Base-by-base conservation (phyloP, 53 echinoderm and acorn worm species). In the Paelopatides confundens region DNA sequence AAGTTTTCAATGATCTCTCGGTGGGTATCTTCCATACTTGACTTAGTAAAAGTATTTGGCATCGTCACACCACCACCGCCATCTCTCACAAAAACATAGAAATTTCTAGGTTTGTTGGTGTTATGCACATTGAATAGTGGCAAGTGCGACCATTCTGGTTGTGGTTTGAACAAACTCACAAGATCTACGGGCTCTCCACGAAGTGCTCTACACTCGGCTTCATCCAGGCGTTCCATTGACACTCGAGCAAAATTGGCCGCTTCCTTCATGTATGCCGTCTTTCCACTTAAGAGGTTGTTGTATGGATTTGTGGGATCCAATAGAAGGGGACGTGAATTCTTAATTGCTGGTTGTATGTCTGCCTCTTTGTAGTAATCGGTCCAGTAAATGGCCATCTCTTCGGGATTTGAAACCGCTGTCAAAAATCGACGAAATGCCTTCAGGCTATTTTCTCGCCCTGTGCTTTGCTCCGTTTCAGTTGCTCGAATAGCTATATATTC, bases 291-390 rank as follows among this genome's bases (percentile, higher is more conserved):
- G n/a, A 83, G 84, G 12, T 83, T 83, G 40, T 83, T 83, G 84
- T 62, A 83, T 1, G 84, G 84, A 30, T 83, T 83, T 23, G 84
- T 83, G 0, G 84, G 84, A 40, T 83, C 84, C 34, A 83, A 35
- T 2, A 83, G 62, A 26, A 83, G 47, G 8, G 84, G 84, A 4
- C 84, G 84, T 38, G 37, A 13, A 0, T 17, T 35, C 11, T 17
- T 83, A 12, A 83, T 83, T 35, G 3, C 5, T 17, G 35, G 27
- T 2, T 63, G 11, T 3, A 83, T 43, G 1, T 83, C 65, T 1
- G 4, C 2, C 13, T 29, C 28, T 24, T 27, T 0, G 63, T 82
- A 82, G 84, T 37, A 2, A 3, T 83, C 64, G 39, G 37, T 64
- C 84, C 84, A 83, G 35, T 63, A 63, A 35, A 83, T 65, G 2